Conservation (phyloP, 2,888 invertebrate genomes). For the Orchestes rusci region DNA sequence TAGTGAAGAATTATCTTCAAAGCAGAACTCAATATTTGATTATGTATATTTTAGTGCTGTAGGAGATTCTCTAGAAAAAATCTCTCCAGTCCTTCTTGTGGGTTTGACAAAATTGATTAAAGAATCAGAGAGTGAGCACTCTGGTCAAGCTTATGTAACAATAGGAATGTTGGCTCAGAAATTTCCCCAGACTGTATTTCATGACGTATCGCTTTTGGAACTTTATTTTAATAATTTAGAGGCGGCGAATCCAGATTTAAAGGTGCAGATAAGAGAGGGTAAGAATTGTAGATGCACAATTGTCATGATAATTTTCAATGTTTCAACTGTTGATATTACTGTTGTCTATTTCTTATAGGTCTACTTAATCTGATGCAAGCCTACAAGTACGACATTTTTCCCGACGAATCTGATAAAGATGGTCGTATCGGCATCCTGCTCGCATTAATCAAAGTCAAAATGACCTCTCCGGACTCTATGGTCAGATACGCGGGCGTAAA, state of each 20-base stretch:
- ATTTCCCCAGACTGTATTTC: slow-evolving; percentile 56
- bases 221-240: slow-evolving; percentile 48
- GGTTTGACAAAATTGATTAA: slow-evolving; percentile 66
- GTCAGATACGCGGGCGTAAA: slow-evolving; percentile 77
- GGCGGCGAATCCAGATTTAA: slow-evolving; percentile 41
- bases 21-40: no score
- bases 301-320: not conserved
- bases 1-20: not conserved
- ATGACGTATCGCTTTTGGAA: slow-evolving; percentile 55
- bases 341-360: slow-evolving; percentile 20
- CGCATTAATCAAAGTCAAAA: slow-evolving; percentile 64
- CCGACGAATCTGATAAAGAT: slow-evolving; percentile 38
- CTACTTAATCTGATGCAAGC: slow-evolving; percentile 38
- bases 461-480: slow-evolving; percentile 69
- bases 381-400: slow-evolving; percentile 38
- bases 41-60: slow-evolving; percentile 55
- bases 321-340: not conserved
- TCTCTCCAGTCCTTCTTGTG: slow-evolving; percentile 62
- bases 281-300: not conserved
- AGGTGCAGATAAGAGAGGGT: slow-evolving; percentile 40
- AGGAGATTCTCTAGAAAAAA: slow-evolving; percentile 53
- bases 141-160: slow-evolving; percentile 66
- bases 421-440: slow-evolving; percentile 39
- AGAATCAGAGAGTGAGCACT: slow-evolving; percentile 55
- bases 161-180: slow-evolving; percentile 61